These are phyloP conservation scores for Bubo scandiacus DNA, from an alignment of 2,113 vertebrate genomes.

Conservation along the genomic window DNA sequence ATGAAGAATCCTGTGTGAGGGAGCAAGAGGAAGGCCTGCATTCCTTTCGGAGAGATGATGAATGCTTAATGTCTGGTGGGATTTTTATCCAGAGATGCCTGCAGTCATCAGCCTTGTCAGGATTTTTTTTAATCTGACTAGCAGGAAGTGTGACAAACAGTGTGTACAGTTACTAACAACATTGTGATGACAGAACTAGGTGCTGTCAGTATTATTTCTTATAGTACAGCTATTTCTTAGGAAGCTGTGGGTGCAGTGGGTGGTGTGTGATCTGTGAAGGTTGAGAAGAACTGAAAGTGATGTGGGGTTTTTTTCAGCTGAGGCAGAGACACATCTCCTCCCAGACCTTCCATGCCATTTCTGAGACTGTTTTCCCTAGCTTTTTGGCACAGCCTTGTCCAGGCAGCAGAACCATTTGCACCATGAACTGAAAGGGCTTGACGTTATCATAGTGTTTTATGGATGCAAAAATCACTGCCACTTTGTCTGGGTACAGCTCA, in stretches of 20 bases:
- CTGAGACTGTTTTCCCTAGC: background rate
- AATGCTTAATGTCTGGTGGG: background rate
- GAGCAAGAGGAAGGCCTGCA: background rate
- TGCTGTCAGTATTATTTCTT: constrained; percentile 52
- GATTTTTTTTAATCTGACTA: background rate
- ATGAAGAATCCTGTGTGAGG: background rate
- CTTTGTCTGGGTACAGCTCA: background rate
- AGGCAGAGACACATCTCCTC: background rate
- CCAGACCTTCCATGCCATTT: background rate
- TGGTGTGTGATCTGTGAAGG: background rate
- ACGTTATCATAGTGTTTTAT: background rate
- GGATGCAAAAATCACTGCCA: background rate
- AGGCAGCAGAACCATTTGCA: background rate
- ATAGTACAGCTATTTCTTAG: constrained; percentile 24
- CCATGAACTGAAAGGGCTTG: background rate
- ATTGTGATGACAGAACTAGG: background rate
- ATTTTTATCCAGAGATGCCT: background rate
- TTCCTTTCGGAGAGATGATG: background rate
- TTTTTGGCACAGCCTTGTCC: background rate
- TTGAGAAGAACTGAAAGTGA: background rate
- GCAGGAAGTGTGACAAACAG: background rate
- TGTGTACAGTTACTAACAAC: constrained; percentile 55
- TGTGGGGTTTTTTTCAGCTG: background rate
- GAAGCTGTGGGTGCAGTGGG: background rate
- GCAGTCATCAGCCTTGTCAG: constrained; percentile 12